Percentiles rank a stretch among this genome's conserved stretches.
Evolutionary conservation across 2,888 invertebrate species (phyloP).

Genomic region (Operophtera brumata): DNA sequence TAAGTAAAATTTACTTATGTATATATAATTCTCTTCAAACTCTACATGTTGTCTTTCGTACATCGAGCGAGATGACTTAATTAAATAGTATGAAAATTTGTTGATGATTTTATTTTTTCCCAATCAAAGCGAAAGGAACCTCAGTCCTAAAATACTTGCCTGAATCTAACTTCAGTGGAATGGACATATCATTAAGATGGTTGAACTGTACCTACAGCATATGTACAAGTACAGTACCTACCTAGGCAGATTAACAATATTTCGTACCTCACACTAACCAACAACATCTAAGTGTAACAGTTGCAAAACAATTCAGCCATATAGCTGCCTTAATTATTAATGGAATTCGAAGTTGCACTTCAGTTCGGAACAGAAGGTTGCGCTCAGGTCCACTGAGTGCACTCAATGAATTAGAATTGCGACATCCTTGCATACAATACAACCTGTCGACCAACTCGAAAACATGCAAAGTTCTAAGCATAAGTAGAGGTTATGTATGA

Average conservation of each 20-base stretch:
- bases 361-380: slow-evolving; percentile 2
- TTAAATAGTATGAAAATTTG: slow-evolving; percentile 59
- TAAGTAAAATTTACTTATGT: slow-evolving; percentile 40
- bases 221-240: no score
- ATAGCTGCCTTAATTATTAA: slow-evolving; percentile 21
- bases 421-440: slow-evolving; percentile 20
- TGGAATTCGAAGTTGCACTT: slow-evolving; percentile 23
- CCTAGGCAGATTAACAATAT: no score
- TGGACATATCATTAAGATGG: no score
- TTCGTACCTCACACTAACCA: background rate
- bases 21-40: slow-evolving; percentile 63
- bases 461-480: slow-evolving; percentile 2
- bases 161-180: no score
- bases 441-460: slow-evolving; percentile 13
- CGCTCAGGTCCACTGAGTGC: slow-evolving; percentile 18
- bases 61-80: slow-evolving; percentile 59
- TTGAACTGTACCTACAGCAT: no score
- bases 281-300: background rate
- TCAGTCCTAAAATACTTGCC: no score
- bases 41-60: slow-evolving; percentile 65
- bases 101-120: slow-evolving; percentile 35
- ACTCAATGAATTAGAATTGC: slow-evolving; percentile 27
- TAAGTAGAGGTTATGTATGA: background rate
- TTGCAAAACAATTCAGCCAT: slow-evolving; percentile 11
- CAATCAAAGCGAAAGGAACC: background rate